Conservation (phyloP, 2,113 vertebrate species). For the Entomyzon cyanotis region DNA sequence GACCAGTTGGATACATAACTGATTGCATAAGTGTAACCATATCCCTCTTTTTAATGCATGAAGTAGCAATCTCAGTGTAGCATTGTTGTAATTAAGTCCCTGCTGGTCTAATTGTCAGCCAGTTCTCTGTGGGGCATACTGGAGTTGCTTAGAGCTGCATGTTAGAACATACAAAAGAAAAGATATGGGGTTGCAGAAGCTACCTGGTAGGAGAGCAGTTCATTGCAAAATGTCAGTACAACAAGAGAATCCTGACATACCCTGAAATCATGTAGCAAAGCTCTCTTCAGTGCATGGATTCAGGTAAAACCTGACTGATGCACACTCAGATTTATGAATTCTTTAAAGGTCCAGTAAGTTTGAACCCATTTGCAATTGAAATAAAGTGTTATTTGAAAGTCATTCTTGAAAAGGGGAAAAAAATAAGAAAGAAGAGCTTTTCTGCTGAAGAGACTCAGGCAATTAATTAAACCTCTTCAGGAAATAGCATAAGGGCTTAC, state of each 20-base stretch:
- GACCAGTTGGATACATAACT: not conserved
- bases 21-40: not conserved
- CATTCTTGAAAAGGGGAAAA: not conserved
- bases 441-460: not conserved
- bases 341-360: slow-evolving; percentile 9
- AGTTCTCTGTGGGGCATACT: not conserved
- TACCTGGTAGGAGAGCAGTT: not conserved
- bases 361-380: slow-evolving; percentile 53
- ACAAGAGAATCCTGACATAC: not conserved
- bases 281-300: not conserved
- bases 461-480: slow-evolving; percentile 55
- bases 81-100: not conserved
- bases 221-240: not conserved
- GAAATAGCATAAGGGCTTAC: slow-evolving; percentile 17
- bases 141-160: not conserved
- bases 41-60: not conserved
- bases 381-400: slow-evolving; percentile 52
- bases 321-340: slow-evolving; percentile 26
- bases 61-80: not conserved
- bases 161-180: not conserved
- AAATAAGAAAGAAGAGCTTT: slow-evolving; percentile 22
- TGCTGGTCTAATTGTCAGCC: not conserved
- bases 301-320: not conserved
- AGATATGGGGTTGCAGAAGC: not conserved
- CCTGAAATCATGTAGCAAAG: not conserved